phyloP scores from a whole-genome alignment of 2,888 invertebrate genomes.

The Gymnocheta viridis region DNA sequence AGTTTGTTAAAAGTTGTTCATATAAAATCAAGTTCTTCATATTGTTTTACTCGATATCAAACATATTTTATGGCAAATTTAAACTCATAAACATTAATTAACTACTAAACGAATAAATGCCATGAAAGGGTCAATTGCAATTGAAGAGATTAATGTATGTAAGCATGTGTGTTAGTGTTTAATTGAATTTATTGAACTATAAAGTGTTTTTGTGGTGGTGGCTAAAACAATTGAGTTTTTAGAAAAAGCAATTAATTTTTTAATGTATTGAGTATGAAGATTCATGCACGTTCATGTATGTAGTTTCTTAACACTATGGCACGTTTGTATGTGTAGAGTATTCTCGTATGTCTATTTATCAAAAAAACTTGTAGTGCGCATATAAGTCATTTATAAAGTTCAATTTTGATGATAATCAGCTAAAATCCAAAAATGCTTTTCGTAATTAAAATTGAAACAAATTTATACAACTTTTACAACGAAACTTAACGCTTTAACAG shows the following conservation, averaged over 20 bases:
- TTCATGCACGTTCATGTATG: neutral
- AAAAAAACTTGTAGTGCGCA: neutral
- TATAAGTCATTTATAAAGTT: slow-evolving; percentile 3
- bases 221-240: slow-evolving; percentile 1
- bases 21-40: too few species aligned
- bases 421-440: slow-evolving; percentile 19
- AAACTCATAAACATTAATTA: slow-evolving; percentile 17
- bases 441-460: slow-evolving; percentile 22
- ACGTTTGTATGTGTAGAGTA: neutral
- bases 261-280: neutral
- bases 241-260: slow-evolving; percentile 35
- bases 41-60: neutral
- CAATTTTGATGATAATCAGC: neutral
- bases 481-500: slow-evolving; percentile 11
- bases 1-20: too few species aligned
- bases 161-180: neutral
- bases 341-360: neutral
- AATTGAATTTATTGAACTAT: slow-evolving; percentile 42
- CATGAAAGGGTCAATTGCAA: neutral
- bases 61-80: neutral
- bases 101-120: slow-evolving; percentile 11
- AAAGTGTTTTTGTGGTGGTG: slow-evolving; percentile 1
- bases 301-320: neutral
- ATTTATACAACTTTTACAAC: neutral
- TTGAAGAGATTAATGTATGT: neutral